Conservation (phyloP, 1,140 invertebrate species). For the Schlechtendalia chinensis region DNA sequence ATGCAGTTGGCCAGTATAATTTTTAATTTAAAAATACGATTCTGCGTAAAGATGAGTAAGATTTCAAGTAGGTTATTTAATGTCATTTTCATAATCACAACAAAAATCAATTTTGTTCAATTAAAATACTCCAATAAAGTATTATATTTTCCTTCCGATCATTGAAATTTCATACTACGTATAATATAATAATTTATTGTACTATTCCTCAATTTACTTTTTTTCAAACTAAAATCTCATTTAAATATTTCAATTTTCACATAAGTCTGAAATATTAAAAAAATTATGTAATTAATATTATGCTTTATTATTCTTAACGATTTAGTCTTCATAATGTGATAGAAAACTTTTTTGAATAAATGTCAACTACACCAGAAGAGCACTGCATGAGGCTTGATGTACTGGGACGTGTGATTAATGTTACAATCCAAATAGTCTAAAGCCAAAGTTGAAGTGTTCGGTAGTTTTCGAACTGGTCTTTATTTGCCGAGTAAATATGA, state of each 20-base stretch:
- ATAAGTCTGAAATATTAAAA: constrained; percentile 60
- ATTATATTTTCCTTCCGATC: no score
- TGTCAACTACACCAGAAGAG: constrained; percentile 87
- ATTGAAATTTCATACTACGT: no score
- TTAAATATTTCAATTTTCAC: constrained; percentile 76
- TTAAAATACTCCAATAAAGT: no score
- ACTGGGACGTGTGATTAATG: constrained; percentile 80
- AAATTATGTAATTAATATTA: not conserved
- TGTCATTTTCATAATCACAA: no score
- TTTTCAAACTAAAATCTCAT: no score
- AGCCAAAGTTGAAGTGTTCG: constrained; percentile 92
- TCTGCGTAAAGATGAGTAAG: no score
- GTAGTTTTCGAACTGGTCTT: constrained; percentile 89
- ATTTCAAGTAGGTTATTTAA: no score
- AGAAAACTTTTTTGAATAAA: constrained; percentile 91
- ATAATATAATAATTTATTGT: no score
- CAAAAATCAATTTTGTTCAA: no score
- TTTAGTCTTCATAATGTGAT: constrained; percentile 91
- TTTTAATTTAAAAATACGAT: no score
- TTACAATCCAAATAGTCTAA: constrained; percentile 82
- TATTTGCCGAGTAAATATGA: constrained; percentile 85
- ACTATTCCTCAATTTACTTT: no score
- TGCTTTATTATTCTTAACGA: constrained; percentile 45
- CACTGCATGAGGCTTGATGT: constrained; percentile 81
- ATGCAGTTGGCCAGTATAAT: no score